Conservation (phyloP, 2,113 vertebrate species). For the Scopus umbretta region DNA sequence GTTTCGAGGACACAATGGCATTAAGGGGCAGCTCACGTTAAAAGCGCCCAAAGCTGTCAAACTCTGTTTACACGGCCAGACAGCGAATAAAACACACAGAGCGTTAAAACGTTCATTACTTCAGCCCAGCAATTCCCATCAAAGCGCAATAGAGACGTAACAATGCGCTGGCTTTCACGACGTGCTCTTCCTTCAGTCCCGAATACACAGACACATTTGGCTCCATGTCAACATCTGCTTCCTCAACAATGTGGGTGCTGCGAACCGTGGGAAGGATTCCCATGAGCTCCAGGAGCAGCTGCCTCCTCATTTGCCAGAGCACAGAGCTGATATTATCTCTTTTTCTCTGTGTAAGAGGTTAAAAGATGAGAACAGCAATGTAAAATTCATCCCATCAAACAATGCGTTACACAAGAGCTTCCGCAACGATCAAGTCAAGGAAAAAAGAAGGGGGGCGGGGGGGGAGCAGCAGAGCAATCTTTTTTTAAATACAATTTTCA, state of each 20-base stretch:
- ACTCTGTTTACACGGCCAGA: background rate
- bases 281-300: conserved; percentile 93
- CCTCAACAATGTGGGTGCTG: conserved; percentile 82
- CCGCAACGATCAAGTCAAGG: background rate
- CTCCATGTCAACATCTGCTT: conserved; percentile 75
- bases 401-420: rapidly evolving
- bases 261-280: conserved; percentile 92
- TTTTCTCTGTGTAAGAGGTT: conserved; percentile 79
- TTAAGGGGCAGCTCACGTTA: background rate
- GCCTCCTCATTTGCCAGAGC: conserved; percentile 96
- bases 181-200: conserved; percentile 91
- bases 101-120: conserved; percentile 70
- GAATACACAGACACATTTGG: conserved; percentile 82
- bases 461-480: background rate
- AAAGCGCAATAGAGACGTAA: conserved; percentile 93
- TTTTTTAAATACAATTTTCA: background rate
- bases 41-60: background rate
- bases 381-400: background rate
- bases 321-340: conserved; percentile 90
- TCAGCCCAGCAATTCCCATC: conserved; percentile 97
- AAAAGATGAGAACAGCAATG: background rate
- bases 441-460: background rate
- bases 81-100: background rate
- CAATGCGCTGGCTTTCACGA: conserved; percentile 95
- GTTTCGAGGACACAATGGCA: background rate